Evolutionary conservation across 2,888 invertebrate species (phyloP).

Genomic region (Amorpha juglandis): DNA sequence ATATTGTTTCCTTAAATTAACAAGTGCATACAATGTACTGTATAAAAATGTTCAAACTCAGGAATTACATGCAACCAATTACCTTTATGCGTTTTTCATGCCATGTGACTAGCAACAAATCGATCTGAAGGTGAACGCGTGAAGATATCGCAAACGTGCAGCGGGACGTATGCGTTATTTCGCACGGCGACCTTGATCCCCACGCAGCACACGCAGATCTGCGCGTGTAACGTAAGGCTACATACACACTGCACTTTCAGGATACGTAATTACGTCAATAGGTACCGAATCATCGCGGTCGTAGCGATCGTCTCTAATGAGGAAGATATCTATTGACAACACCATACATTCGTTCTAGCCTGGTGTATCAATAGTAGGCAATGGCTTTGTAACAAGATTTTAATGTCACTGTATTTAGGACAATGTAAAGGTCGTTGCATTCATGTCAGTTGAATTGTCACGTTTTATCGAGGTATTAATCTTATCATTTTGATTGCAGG

Average conservation of each 20-base stretch:
- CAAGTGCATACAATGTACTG: neutral
- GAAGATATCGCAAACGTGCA: slow-evolving; percentile 43
- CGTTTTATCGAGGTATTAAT: slow-evolving; percentile 20
- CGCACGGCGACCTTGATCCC: slow-evolving; percentile 79
- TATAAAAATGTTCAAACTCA: neutral
- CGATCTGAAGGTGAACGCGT: slow-evolving; percentile 29
- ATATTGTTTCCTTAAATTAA: too few species aligned
- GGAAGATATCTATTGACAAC: slow-evolving; percentile 16
- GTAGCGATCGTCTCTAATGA: slow-evolving; percentile 1
- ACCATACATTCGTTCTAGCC: neutral
- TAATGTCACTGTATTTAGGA: neutral
- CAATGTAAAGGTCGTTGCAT: slow-evolving; percentile 13
- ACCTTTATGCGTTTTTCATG: neutral
- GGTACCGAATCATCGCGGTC: neutral
- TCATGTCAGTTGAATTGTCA: neutral
- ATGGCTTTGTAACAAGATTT: neutral
- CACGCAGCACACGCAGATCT: slow-evolving; percentile 68
- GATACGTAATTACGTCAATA: slow-evolving; percentile 35
- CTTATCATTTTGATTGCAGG: slow-evolving; percentile 15
- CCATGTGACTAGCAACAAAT: slow-evolving; percentile 19
- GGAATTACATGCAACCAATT: neutral
- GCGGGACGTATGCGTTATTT: slow-evolving; percentile 61
- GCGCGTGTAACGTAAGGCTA: slow-evolving; percentile 74
- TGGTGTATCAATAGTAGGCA: neutral
- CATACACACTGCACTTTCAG: slow-evolving; percentile 56